phyloP scores from a whole-genome alignment of 2,797 vertebrate genomes.

The Enteromius viviparus region DNA sequence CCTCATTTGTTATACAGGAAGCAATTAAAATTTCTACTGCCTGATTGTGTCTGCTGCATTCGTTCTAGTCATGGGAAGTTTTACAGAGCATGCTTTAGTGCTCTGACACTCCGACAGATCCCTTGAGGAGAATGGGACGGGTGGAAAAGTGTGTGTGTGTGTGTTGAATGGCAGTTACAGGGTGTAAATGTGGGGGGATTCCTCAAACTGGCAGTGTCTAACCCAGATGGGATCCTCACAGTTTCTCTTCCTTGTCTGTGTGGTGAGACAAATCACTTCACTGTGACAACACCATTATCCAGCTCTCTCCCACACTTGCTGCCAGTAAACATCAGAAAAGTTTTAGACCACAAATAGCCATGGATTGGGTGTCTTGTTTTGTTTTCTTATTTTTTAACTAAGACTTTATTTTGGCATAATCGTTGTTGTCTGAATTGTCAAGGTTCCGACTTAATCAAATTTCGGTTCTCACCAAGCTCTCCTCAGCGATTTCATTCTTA shows the following conservation, averaged over 20 bases:
- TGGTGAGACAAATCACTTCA: conserved; percentile 72
- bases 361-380: background rate
- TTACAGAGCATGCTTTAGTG: conserved; percentile 34
- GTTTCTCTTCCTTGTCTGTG: conserved; percentile 39
- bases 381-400: background rate
- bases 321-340: background rate
- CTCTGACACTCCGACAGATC: conserved; percentile 19
- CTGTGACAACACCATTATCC: conserved; percentile 70
- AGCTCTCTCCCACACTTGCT: conserved; percentile 50
- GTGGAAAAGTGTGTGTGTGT: conserved; percentile 14
- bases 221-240: conserved; percentile 33
- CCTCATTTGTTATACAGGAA: conserved; percentile 52
- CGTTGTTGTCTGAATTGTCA: background rate
- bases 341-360: background rate
- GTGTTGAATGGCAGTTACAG: background rate
- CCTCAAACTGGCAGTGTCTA: conserved; percentile 33
- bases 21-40: conserved; percentile 68
- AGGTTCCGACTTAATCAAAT: conserved; percentile 1
- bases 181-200: background rate
- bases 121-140: conserved; percentile 4
- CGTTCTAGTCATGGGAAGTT: conserved; percentile 44
- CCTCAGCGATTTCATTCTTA: conserved; percentile 52
- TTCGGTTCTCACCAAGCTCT: conserved; percentile 31
- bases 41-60: conserved; percentile 42
- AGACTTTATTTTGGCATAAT: background rate